Conservation (phyloP, 2,888 invertebrate species). For the Dinocampus coccinellae region DNA sequence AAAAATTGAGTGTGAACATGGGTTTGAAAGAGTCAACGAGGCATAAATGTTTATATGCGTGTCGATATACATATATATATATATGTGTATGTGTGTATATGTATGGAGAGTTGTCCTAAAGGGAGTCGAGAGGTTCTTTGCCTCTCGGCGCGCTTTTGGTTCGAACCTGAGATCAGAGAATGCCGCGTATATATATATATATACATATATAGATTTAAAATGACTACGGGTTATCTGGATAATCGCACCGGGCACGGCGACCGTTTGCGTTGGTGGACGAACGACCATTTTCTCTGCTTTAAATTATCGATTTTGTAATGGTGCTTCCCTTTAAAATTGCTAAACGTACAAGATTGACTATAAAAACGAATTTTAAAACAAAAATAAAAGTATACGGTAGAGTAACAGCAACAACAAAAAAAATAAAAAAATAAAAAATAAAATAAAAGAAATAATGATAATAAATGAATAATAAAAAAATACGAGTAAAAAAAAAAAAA, state of each 20-base stretch:
- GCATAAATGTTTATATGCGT: background rate
- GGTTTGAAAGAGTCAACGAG: conserved; percentile 12
- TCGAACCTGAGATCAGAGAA: conserved; percentile 16
- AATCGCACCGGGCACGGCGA: conserved; percentile 10
- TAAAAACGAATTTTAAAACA: background rate
- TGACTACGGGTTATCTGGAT: conserved; percentile 13
- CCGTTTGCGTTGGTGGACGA: conserved; percentile 20
- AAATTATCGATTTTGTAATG: conserved; percentile 15
- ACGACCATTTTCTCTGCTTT: conserved; percentile 10
- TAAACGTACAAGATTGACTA: conserved; percentile 9
- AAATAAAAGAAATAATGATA: background rate
- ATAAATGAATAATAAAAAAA: background rate
- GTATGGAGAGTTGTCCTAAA: conserved; percentile 4
- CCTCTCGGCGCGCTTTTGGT: conserved; percentile 17
- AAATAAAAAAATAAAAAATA: background rate
- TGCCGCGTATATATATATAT: background rate
- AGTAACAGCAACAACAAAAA: too few relatives aligned
- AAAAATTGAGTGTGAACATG: conserved; percentile 17
- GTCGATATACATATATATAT: too few relatives aligned
- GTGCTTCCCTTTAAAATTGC: conserved; percentile 12
- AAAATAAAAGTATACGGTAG: background rate
- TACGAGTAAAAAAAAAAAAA: background rate
- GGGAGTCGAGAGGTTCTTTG: conserved; percentile 11
- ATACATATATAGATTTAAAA: background rate
- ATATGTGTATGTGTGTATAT: background rate